phyloP scores from a whole-genome alignment of 2,113 vertebrate species.

The Psilopsiagon aymara region DNA sequence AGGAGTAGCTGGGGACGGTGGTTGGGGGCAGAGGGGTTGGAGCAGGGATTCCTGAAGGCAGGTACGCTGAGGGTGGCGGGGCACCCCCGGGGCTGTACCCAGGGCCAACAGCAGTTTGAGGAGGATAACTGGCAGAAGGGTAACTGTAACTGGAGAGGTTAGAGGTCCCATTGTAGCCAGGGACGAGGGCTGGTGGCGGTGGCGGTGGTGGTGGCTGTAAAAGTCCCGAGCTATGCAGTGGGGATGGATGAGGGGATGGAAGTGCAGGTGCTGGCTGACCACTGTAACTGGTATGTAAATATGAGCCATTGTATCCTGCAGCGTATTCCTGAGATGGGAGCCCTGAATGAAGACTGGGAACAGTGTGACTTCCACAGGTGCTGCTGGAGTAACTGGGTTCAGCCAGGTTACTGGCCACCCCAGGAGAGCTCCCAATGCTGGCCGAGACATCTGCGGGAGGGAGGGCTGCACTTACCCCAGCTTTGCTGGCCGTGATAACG shows the following conservation, averaged over 20 bases:
- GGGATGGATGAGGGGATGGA: constrained; percentile 94
- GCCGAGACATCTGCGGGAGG: constrained; percentile 92
- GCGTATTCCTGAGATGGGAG: constrained; percentile 98
- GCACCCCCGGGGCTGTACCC: constrained; percentile 94
- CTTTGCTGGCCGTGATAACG: constrained; percentile 93
- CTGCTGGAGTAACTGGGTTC: constrained; percentile 95
- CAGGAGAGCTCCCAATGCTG: constrained; percentile 93
- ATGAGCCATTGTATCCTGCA: constrained; percentile 93
- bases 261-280: constrained; percentile 91
- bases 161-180: constrained; percentile 94
- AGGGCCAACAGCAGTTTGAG: constrained; percentile 91
- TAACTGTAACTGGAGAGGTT: constrained; percentile 96
- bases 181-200: constrained; percentile 87
- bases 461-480: constrained; percentile 91
- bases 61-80: constrained; percentile 91
- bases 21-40: constrained; percentile 93
- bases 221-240: constrained; percentile 93
- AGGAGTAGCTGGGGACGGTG: constrained; percentile 92
- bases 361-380: constrained; percentile 94
- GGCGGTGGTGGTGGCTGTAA: constrained; percentile 90
- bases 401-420: constrained; percentile 92
- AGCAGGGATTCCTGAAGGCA: constrained; percentile 95
- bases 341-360: constrained; percentile 91
- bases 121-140: constrained; percentile 90
- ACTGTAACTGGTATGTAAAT: constrained; percentile 94